Evolutionary conservation across 2,113 vertebrate genomes (phyloP).

Genomic region (Hemiscyllium ocellatum): DNA sequence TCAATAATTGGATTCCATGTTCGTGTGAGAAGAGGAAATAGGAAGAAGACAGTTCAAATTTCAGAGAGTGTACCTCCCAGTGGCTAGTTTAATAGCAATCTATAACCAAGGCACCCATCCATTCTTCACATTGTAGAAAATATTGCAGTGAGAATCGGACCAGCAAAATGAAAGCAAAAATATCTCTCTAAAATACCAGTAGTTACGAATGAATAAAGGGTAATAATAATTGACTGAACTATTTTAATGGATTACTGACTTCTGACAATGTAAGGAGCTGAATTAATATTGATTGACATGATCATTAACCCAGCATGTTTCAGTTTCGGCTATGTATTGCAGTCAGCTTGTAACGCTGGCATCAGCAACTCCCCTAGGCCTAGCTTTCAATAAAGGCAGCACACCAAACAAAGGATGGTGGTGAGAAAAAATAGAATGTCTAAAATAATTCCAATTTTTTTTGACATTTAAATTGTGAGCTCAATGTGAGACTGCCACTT

Average conservation of each 20-base stretch:
- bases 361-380: background rate
- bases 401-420: background rate
- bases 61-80: too few relatives aligned
- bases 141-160: too few relatives aligned
- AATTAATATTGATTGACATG: background rate
- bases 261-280: background rate
- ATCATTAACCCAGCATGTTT: conserved; percentile 1
- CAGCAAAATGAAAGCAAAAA: too few relatives aligned
- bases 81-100: too few relatives aligned
- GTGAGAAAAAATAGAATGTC: background rate
- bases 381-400: background rate
- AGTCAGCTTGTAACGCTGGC: background rate
- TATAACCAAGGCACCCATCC: too few relatives aligned
- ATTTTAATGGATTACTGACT: background rate
- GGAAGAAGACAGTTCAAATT: too few relatives aligned
- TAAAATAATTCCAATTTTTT: background rate
- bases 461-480: background rate
- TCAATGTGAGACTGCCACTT: background rate
- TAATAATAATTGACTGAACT: background rate
- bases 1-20: background rate
- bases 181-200: background rate
- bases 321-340: background rate
- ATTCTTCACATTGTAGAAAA: too few relatives aligned
- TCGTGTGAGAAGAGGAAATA: background rate
- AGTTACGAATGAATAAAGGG: too few relatives aligned